Base-by-base conservation (phyloP, 92 coral and sea anemone species). In the Phenganax stokvisi region DNA sequence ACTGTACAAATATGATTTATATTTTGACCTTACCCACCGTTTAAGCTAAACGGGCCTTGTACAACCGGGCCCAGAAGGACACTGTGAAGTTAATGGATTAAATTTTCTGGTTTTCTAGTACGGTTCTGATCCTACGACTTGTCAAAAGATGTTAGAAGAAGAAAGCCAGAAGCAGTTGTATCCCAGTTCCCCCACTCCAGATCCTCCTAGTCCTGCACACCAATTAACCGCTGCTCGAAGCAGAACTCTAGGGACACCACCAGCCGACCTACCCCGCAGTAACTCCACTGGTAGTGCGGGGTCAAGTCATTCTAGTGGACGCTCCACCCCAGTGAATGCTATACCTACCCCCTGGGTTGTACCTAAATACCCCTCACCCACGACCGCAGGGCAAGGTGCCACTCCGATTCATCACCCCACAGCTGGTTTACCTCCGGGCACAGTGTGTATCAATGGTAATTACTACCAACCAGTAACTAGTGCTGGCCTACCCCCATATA, bases 261-360 rank as follows among this genome's bases (percentile, higher is more conserved):
- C 58, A 0, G 10, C 53, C 27, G 61, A 64, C 15, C 56, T 79
- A 8, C 54, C 55, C 53, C 83, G 83, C 27, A 59, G 72, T 20
- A 79, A 79, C 65, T 79, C 83, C 12, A 62, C 73, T 0, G 83
- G 83, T 11, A 79, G 83, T 56, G 59, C 81, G 8, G 56, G 69
- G 25, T 76, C 81, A 8, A 60, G 81, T 31, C 71, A 62, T 62
- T 77, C 81, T 12, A 79, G 83, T 30, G 83, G 83, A 16, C 83
- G 83, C 1, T 79, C 83, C 28, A 79, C 83, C 3, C 83, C 83
- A 0, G 83, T 79, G n/a, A 79, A 79, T n/a, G 15, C 15, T 7
- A 79, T 79, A 79, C 73, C 83, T 0, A 79, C 83, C 6, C 83
- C 83, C 0, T 79, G 74, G 74, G 74, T 79, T 2, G 74, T 65